Conservation (phyloP, 2,113 vertebrate species). For the Pyrgilauda ruficollis region DNA sequence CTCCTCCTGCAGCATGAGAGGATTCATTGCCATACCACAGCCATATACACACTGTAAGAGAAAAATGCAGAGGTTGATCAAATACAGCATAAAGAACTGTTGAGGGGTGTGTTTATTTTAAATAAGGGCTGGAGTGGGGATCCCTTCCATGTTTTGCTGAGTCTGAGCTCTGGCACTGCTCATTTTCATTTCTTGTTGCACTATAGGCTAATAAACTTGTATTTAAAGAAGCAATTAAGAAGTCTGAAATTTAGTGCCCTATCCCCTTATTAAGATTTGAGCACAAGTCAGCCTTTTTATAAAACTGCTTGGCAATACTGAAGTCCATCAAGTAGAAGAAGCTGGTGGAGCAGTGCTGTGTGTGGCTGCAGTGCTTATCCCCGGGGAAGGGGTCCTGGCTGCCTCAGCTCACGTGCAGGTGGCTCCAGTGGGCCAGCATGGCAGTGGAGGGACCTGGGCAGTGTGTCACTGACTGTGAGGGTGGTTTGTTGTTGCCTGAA, state of each 20-base stretch:
- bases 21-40: background rate
- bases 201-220: background rate
- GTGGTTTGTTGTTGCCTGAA: background rate
- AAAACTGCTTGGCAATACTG: background rate
- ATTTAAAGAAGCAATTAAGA: background rate
- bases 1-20: background rate
- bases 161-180: background rate
- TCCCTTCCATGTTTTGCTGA: background rate
- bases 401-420: accelerated
- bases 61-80: background rate
- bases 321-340: background rate
- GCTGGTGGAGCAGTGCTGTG: background rate
- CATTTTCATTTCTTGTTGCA: background rate
- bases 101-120: background rate
- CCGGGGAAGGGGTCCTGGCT: accelerated
- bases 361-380: background rate
- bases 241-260: background rate
- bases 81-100: background rate
- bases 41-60: background rate
- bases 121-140: background rate
- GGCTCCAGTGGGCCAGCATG: accelerated
- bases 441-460: accelerated
- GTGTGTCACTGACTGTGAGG: accelerated
- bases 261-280: background rate
- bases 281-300: background rate